These are phyloP conservation scores for Gallinago jamesoni DNA, from an alignment of 2,113 vertebrate species.

Conservation along the genomic window DNA sequence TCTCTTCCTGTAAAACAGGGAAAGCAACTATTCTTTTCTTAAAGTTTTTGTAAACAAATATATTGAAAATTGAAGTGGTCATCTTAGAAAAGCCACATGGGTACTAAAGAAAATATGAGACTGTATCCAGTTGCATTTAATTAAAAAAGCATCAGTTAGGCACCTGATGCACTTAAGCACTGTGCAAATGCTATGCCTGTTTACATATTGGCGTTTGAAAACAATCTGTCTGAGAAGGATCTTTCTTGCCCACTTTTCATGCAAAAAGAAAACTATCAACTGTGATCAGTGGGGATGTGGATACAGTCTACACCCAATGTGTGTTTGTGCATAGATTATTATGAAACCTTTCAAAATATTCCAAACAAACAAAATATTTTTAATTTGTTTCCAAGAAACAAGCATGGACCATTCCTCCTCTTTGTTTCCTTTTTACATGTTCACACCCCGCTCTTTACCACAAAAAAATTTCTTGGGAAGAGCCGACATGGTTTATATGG, in stretches of 20 bases:
- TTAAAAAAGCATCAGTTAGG: not conserved
- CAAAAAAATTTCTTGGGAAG: conserved; percentile 73
- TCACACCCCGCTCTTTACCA: conserved; percentile 78
- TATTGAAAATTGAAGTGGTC: not conserved
- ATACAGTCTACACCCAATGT: not conserved
- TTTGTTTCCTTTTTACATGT: conserved; percentile 84
- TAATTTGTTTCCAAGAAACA: conserved; percentile 72
- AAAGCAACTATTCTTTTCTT: not conserved
- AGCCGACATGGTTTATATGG: conserved; percentile 85
- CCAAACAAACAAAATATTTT: not conserved
- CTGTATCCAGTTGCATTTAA: not conserved
- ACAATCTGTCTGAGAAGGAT: not conserved
- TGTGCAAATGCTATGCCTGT: not conserved
- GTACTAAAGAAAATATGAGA: not conserved
- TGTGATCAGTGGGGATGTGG: not conserved
- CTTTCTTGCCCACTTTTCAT: not conserved
- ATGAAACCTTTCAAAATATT: not conserved
- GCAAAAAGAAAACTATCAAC: not conserved
- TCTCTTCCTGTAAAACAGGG: not conserved
- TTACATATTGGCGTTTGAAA: not conserved
- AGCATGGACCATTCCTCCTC: conserved; percentile 80
- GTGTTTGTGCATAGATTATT: not conserved
- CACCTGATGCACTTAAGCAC: not conserved
- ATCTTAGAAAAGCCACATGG: not conserved
- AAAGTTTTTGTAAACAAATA: not conserved